Base-by-base conservation (phyloP, 2,113 vertebrate genomes). In the Larimichthys crocea region DNA sequence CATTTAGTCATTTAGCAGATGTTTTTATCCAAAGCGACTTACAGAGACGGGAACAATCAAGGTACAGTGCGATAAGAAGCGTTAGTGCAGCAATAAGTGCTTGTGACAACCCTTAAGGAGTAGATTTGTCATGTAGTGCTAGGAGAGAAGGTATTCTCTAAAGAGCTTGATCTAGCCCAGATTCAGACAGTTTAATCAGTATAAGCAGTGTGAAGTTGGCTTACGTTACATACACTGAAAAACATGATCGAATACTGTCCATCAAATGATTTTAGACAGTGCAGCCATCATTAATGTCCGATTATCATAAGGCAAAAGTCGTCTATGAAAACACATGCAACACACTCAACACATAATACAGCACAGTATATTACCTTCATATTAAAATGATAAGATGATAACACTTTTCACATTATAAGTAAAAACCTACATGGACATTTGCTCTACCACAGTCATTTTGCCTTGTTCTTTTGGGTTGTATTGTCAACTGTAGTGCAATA, bases 211-310 rank as follows among this genome's bases (percentile, higher is more conserved):
- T 84, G 75, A 87, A 52, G 57, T 31, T 80, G 77, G 68, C 46
- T 80, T 57, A 17, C 57, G 79, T 88, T 91, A 63, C 80, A 64
- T 50, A 59, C 16, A 42, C 35, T 1, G 67, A 67, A 69, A 82
- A 81, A 88, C 84, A 84, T 19, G 48, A 72, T 52, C 84, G 80
- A 88, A 62, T 63, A 12, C 78, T 52, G 40, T 85, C 86, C 82
- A 89, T 24, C 73, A 65, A 79, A 83, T 57, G 55, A 70, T 88
- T 85, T 57, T 72, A 26, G 62, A 76, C 78, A 74, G 44, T 71
- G 35, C 35, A 35, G 35, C 35, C 35, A 35, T 35, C 6, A 35
- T 35, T 35, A 35, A 35, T 35, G 35, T 35, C 35, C 14, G 6
- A 50, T 17, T 19, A 8, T 35, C 7, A 35, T 8, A 35, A 64